phyloP scores from a whole-genome alignment of 1,140 invertebrate species.

The Choristoneura fumiferana region DNA sequence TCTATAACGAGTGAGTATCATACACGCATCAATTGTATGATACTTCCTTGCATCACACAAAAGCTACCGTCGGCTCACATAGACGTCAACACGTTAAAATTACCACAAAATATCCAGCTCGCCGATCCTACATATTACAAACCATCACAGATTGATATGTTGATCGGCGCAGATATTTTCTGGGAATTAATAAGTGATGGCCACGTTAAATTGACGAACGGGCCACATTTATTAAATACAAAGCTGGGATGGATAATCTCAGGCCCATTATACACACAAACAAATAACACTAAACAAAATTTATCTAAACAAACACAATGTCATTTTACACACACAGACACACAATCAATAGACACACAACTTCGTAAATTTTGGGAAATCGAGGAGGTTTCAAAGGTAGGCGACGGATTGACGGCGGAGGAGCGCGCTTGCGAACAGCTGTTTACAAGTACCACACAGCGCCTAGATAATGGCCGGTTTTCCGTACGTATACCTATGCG shows the following conservation, averaged over 20 bases:
- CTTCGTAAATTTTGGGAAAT: not conserved
- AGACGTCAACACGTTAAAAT: too few relatives aligned
- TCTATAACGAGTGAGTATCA: too few relatives aligned
- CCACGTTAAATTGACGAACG: not conserved
- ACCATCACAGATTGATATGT: too few relatives aligned
- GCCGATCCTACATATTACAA: too few relatives aligned
- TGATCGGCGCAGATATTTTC: too few relatives aligned
- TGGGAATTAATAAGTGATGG: not conserved
- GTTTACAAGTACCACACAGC: constrained; percentile 24
- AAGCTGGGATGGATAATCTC: not conserved
- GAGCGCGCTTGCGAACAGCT: too few relatives aligned
- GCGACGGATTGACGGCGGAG: too few relatives aligned
- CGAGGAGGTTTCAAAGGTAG: not conserved
- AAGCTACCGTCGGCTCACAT: too few relatives aligned
- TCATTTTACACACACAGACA: not conserved
- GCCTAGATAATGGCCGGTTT: constrained; percentile 30
- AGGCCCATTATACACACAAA: not conserved
- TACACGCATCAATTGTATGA: too few relatives aligned
- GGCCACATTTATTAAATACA: not conserved
- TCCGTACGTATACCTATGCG: constrained; percentile 32
- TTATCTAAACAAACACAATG: not conserved
- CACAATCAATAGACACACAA: not conserved
- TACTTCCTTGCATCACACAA: too few relatives aligned
- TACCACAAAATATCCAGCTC: too few relatives aligned
- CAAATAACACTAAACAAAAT: not conserved